Base-by-base conservation (phyloP, 2,113 vertebrate genomes). In the Ursus arctos region DNA sequence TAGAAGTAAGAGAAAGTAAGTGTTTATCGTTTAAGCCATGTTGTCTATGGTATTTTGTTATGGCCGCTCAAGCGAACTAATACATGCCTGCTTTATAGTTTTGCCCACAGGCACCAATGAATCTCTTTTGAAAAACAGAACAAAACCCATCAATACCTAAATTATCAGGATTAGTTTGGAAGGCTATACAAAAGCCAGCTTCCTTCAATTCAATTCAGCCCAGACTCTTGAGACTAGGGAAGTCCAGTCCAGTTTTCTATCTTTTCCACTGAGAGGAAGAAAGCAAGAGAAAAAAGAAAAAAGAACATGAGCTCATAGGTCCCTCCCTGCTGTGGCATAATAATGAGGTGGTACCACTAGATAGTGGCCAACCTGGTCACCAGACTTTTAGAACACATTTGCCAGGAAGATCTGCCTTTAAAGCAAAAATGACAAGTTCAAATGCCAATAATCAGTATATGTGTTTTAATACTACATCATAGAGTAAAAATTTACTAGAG, bases 161-260 rank as follows among this genome's bases (percentile, higher is more conserved):
- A 94, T 77, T 79, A 85, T 90, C 61, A 87, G 88, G 36, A 74
- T 94, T 94, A 53, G 21, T 93, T 77, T 95, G 22, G 36, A 97
- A 95, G 69, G 47, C 82, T 93, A 81, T 61, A 79, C 2, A 95
- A 95, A 93, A 93, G 43, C 93, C 95, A 88, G 82, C 63, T 94
- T 92, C 71, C 77, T 96, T 97, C 51, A 82, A 65, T 63, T 81
- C 69, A 95, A 81, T 88, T 84, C 93, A 95, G 85, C 72, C 81
- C 79, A 96, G 93, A 80, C 55, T 91, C 92, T 28, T 95, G 57
- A 95, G 69, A 91, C 82, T 88, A 95, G 63, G 18, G 6, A 85
- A 97, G n/a, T 91, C 33, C 31, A 82, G 24, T 47, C 24, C 40
- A 81, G 18, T 92, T 80, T 86, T 81, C 80, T 81, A 89, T 57